Evolutionary conservation across 2,113 vertebrate species (phyloP), one percentile per base, ranked within the genome.

Genomic region (Oncorhynchus clarkii): DNA sequence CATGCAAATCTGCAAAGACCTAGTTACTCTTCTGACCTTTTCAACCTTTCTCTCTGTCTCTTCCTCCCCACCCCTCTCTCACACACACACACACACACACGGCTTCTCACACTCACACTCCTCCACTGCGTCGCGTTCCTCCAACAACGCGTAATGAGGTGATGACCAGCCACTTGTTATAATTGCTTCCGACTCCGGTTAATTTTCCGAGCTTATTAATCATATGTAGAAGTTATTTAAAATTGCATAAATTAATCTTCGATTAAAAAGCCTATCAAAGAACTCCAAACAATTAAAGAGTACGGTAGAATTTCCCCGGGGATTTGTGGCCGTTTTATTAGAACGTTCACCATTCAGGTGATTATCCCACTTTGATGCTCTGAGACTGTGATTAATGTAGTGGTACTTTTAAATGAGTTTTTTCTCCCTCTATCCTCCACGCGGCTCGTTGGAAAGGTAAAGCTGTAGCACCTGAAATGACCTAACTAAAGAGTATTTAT

Each of bases 171-270:
- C 95, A 94, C 96, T 95, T 94, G 95, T 96, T 96, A 95, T 97
- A 98, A 98, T 98, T 99, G 97, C 96, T 96, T 97, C 95, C 93
- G 96, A 98, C 95, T 96, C 94, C 94, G 96, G 97, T 98, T 96
- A 98, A 98, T 98, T 98, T 96, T 86, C 78, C 94, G 93, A 96
- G 95, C 95, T 93, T 96, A 97, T 99, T 99, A 99, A 99, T 99
- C 96, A 98, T 97, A 97, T 95, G 93, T 96, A 95, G 95, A 96
- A 95, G 67, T 98, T 99, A 99, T 98, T 99, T 99, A 99, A 99
- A 98, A 98, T 95, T 94, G 95, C 95, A 98, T 98, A 96, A 98
- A 98, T 99, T 97, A 98, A 98, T 98, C 96, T 98, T 97, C 95
- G 95, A 98, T 99, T 98, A 97, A 98, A 94, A 95, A 95, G 94